phyloP scores from a whole-genome alignment of 2,113 vertebrate genomes.

The Anoura caudifer region DNA sequence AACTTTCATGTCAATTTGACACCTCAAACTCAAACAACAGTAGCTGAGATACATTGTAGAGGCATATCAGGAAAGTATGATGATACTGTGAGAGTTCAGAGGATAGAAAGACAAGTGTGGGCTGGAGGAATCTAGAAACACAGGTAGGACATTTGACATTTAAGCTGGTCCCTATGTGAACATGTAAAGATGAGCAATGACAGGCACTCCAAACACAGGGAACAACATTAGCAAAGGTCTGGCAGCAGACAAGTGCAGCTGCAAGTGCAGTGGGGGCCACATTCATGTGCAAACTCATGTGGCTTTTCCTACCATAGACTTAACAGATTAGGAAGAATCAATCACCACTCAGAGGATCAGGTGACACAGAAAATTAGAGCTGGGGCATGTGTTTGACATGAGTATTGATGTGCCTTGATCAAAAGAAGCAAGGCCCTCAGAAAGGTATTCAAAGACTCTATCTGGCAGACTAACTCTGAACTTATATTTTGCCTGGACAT shows the following conservation, averaged over 20 bases:
- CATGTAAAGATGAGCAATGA: accelerated
- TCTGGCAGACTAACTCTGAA: neutral
- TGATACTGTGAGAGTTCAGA: neutral
- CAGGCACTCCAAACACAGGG: neutral
- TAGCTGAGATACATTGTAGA: neutral
- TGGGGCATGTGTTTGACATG: neutral
- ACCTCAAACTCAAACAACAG: neutral
- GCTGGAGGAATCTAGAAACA: neutral
- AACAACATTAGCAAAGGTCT: neutral
- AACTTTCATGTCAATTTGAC: neutral
- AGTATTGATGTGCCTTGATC: neutral
- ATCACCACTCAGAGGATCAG: neutral
- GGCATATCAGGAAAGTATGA: neutral
- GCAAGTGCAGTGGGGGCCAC: accelerated
- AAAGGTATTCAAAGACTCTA: neutral
- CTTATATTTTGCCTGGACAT: neutral
- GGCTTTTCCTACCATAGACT: neutral
- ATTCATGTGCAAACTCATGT: accelerated
- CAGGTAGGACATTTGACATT: neutral
- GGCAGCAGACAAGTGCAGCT: neutral
- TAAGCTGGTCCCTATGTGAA: neutral
- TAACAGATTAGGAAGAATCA: neutral
- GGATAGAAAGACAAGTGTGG: neutral
- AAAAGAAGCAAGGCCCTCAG: neutral
- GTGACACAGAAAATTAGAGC: neutral